Evolutionary conservation across 2,888 invertebrate genomes (phyloP).

Genomic region (Eudasyphora cyanicolor): DNA sequence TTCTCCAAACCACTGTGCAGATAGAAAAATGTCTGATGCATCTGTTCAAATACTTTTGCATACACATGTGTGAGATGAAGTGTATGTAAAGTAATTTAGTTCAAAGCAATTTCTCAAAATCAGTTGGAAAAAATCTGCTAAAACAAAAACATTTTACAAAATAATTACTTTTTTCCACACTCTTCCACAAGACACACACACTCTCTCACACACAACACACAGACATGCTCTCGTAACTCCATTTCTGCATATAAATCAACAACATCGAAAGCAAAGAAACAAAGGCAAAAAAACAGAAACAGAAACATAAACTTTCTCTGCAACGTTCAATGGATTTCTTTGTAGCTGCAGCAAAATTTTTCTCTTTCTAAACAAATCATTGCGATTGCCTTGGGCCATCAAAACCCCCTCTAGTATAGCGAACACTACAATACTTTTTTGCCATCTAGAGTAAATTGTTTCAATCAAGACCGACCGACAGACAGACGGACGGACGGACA

Average conservation of each 20-base stretch:
- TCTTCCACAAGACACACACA: too few species aligned
- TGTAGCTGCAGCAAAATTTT: not conserved
- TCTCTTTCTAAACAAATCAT: conserved; percentile 14
- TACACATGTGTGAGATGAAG: too few species aligned
- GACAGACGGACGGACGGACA: not conserved
- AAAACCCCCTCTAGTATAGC: too few species aligned
- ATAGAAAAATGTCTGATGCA: not conserved
- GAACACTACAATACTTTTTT: too few species aligned
- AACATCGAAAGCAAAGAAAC: not conserved
- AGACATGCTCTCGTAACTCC: conserved; percentile 18
- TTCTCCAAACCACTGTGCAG: not conserved
- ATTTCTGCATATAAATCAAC: conserved; percentile 31
- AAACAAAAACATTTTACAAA: conserved; percentile 46
- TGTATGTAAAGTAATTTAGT: conserved; percentile 47
- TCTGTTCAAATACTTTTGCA: too few species aligned
- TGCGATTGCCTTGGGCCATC: not conserved
- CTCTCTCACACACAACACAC: not conserved
- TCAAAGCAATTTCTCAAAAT: conserved; percentile 46
- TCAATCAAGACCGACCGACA: not conserved
- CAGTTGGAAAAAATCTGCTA: conserved; percentile 15
- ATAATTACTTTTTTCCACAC: conserved; percentile 32
- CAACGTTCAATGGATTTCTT: not conserved
- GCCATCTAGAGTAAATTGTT: not conserved
- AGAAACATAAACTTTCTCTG: conserved; percentile 25
- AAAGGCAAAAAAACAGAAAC: not conserved